A percentile compares a stretch with the other conserved stretches of the same genome.
These are phyloP conservation scores for Tokudaia tokunoshimensis DNA, from an alignment of 2,797 vertebrate genomes.

Conservation along the genomic window DNA sequence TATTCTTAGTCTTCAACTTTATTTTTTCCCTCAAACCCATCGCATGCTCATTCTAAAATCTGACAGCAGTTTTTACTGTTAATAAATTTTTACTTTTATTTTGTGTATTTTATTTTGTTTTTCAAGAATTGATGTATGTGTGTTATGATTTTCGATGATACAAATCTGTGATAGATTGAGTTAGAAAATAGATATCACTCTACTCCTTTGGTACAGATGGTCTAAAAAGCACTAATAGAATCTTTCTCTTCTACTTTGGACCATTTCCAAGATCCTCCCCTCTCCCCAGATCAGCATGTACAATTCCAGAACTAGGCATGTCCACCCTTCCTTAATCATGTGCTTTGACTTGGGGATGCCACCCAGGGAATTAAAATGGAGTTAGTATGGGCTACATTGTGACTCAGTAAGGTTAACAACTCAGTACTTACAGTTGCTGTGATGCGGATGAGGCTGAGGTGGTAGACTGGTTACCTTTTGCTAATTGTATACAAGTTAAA, in stretches of 20 bases:
- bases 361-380: neutral
- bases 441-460: neutral
- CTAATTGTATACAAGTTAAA: neutral
- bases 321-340: neutral
- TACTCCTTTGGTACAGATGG: neutral
- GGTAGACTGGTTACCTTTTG: neutral
- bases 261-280: neutral
- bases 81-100: constrained; percentile 16
- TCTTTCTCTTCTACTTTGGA: neutral
- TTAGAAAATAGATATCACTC: neutral
- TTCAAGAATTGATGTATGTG: neutral
- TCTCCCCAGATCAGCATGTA: neutral
- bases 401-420: neutral
- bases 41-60: neutral
- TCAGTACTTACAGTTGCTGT: neutral
- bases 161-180: neutral
- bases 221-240: neutral
- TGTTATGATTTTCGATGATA: neutral
- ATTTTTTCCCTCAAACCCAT: neutral
- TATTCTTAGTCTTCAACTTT: neutral
- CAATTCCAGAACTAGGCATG: neutral
- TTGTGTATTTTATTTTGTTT: neutral
- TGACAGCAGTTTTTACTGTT: neutral
- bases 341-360: neutral
- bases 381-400: neutral